Evolutionary conservation across 2,797 vertebrate species (phyloP).

Genomic region (Enteromius trimaculatus): DNA sequence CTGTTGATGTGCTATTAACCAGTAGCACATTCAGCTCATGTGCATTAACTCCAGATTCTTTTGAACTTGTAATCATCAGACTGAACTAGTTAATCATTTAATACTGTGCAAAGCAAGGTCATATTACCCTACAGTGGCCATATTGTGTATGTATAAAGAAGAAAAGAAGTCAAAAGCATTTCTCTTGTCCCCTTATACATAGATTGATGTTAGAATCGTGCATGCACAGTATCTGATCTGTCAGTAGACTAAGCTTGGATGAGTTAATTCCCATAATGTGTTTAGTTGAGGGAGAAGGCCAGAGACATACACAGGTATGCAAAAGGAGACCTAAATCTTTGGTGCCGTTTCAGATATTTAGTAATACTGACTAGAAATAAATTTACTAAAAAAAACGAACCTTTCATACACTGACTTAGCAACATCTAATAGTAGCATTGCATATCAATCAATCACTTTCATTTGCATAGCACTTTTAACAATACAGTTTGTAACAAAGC

Average conservation of each 20-base stretch:
- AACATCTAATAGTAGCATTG: background rate
- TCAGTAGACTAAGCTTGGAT: background rate
- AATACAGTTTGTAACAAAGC: too few species aligned
- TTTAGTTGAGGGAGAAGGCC: background rate
- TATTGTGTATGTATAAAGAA: background rate
- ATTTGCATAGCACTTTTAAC: too few species aligned
- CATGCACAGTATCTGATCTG: background rate
- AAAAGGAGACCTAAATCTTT: background rate
- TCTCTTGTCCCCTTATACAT: background rate
- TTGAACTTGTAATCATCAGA: slow-evolving; percentile 87
- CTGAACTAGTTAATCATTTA: slow-evolving; percentile 84
- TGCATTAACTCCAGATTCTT: slow-evolving; percentile 80
- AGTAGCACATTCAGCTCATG: slow-evolving; percentile 79
- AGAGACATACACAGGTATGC: background rate
- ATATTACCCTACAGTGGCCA: slow-evolving; percentile 58
- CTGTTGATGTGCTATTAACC: slow-evolving; percentile 47
- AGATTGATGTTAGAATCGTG: background rate
- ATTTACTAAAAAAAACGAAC: background rate
- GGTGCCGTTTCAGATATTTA: background rate
- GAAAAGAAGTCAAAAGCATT: background rate
- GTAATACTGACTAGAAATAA: background rate
- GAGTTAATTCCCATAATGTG: background rate
- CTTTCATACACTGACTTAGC: background rate
- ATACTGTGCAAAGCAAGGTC: slow-evolving; percentile 64
- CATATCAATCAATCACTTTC: too few species aligned